phyloP scores from a whole-genome alignment of 2,888 invertebrate genomes.

The Euzophera pinguis region DNA sequence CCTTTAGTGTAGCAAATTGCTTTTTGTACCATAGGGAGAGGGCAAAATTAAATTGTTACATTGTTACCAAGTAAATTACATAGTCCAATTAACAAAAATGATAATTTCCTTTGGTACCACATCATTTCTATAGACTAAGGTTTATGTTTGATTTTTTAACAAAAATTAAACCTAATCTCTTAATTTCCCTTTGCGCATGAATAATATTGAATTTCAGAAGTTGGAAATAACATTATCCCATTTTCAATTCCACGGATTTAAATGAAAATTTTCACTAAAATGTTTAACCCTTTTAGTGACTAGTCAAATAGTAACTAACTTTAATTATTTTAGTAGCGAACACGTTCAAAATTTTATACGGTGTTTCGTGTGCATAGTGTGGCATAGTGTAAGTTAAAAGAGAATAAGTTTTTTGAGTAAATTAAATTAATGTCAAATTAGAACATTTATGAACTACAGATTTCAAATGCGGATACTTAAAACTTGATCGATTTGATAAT shows the following conservation, averaged over 20 bases:
- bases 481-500: too few species aligned
- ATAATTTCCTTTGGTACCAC: too few species aligned
- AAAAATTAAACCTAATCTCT: background rate
- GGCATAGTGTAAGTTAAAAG: conserved; percentile 19
- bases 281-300: conserved; percentile 40
- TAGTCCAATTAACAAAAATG: background rate
- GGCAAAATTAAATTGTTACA: background rate
- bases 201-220: conserved; percentile 36
- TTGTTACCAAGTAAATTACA: background rate
- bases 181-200: conserved; percentile 24
- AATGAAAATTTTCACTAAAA: conserved; percentile 27
- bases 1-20: conserved; percentile 7
- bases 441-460: too few species aligned
- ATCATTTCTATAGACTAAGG: too few species aligned
- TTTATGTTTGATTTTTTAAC: background rate
- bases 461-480: too few species aligned
- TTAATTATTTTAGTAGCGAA: conserved; percentile 32
- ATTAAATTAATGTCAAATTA: background rate
- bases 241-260: conserved; percentile 35
- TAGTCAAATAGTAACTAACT: conserved; percentile 38
- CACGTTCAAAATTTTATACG: conserved; percentile 33
- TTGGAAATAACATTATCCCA: conserved; percentile 37
- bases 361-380: conserved; percentile 18
- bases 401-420: conserved; percentile 2
- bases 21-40: conserved; percentile 8